Conservation (phyloP, 2,888 invertebrate genomes). For the Drosophila cognata region DNA sequence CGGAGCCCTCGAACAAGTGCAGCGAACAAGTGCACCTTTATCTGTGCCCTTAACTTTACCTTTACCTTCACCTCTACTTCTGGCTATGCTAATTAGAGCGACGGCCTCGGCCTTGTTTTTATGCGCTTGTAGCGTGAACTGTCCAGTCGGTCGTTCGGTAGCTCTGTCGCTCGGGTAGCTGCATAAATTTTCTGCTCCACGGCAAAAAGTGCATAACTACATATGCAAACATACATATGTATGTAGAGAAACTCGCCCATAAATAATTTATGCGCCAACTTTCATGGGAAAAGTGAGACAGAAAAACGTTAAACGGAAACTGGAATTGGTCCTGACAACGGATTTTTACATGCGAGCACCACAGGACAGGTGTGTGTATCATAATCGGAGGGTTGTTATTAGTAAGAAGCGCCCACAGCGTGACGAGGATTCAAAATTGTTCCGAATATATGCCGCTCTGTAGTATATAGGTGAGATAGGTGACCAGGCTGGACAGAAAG, state of each 20-base stretch:
- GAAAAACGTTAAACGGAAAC: conserved; percentile 73
- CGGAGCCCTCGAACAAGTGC: conserved; percentile 52
- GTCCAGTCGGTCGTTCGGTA: conserved; percentile 40
- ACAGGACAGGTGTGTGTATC: conserved; percentile 57
- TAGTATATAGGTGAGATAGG: conserved; percentile 65
- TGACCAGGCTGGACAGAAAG: conserved; percentile 66
- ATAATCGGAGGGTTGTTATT: conserved; percentile 41
- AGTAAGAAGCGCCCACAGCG: conserved; percentile 47
- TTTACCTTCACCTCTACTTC: conserved; percentile 25
- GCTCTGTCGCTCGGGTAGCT: conserved; percentile 36
- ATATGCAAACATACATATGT: conserved; percentile 2
- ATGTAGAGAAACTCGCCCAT: conserved; percentile 5
- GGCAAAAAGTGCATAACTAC: conserved; percentile 40
- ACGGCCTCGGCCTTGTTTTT: conserved; percentile 80
- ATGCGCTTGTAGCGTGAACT: conserved; percentile 74
- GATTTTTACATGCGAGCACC: conserved; percentile 61
- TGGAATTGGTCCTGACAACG: conserved; percentile 64
- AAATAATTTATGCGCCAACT: conserved; percentile 73
- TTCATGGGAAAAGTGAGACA: conserved; percentile 70
- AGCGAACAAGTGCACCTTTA: conserved; percentile 44
- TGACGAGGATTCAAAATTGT: conserved; percentile 55
- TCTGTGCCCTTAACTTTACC: conserved; percentile 38
- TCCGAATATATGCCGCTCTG: conserved; percentile 49
- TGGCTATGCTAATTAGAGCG: conserved; percentile 76
- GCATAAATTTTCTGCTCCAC: conserved; percentile 78